A percentile compares a stretch with the other conserved stretches of the same genome.
phyloP scores from a whole-genome alignment of 2,888 invertebrate species.

The Mesoligia furuncula region DNA sequence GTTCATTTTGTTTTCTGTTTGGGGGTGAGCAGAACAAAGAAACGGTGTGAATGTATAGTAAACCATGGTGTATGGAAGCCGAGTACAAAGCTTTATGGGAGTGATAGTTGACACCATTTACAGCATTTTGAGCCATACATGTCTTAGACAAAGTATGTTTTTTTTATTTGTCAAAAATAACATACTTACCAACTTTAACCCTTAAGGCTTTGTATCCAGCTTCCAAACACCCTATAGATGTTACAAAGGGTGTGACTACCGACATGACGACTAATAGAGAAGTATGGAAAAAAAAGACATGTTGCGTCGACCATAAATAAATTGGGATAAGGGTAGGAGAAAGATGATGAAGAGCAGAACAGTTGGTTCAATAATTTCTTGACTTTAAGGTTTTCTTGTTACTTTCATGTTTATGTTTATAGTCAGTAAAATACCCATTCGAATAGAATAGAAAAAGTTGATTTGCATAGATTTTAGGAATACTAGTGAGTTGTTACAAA shows the following conservation, averaged over 20 bases:
- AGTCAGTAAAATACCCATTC: background rate
- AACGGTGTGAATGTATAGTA: background rate
- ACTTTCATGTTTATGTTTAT: background rate
- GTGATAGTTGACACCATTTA: too few relatives aligned
- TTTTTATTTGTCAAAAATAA: too few relatives aligned
- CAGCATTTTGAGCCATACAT: too few relatives aligned
- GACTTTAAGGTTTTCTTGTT: background rate
- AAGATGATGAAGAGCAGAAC: background rate
- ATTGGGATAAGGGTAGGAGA: background rate
- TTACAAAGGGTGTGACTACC: too few relatives aligned
- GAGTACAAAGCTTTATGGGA: too few relatives aligned
- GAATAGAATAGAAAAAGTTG: background rate
- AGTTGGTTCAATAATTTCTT: background rate
- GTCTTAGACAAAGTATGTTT: too few relatives aligned
- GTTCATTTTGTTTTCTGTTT: constrained; percentile 1
- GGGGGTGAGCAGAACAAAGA: background rate
- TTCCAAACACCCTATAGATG: too few relatives aligned
- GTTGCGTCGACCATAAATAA: background rate
- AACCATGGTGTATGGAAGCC: too few relatives aligned
- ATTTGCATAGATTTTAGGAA: background rate
- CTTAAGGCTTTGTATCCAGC: too few relatives aligned
- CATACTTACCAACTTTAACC: too few relatives aligned
- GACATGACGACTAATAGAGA: background rate
- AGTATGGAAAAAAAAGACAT: background rate
- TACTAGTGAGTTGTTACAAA: background rate